Conservation (phyloP, 2,113 vertebrate genomes). For the Dromiciops gliroides region DNA sequence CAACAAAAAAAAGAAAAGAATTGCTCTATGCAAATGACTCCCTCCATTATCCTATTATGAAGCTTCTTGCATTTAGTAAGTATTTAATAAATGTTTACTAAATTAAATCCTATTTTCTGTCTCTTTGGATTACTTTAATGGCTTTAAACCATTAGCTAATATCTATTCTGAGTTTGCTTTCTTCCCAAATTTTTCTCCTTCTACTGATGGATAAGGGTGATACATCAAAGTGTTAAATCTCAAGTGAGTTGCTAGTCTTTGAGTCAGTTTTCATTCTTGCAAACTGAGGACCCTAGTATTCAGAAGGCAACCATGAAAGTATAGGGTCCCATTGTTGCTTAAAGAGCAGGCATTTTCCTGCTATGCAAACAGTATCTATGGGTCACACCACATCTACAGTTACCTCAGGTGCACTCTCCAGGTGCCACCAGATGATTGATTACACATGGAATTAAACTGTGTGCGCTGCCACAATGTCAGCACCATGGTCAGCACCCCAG, state of each 20-base stretch:
- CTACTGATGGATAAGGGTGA: not conserved
- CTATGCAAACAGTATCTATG: not conserved
- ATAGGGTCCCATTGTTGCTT: not conserved
- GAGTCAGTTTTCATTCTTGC: not conserved
- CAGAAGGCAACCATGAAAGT: not conserved
- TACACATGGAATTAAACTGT: not conserved
- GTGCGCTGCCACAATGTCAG: not conserved
- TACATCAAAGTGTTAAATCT: not conserved
- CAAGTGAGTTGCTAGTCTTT: not conserved
- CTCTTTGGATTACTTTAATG: not conserved
- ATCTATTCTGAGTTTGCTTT: not conserved
- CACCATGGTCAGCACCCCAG: not conserved
- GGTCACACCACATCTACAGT: not conserved
- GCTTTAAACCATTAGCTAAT: not conserved
- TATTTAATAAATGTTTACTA: not conserved
- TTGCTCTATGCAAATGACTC: not conserved
- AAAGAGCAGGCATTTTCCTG: not conserved
- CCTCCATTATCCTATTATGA: not conserved
- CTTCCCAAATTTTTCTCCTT: not conserved
- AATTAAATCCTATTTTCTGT: not conserved
- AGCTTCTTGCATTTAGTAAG: not conserved
- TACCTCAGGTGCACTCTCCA: not conserved
- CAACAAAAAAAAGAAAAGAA: too few species aligned
- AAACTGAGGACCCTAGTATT: not conserved
- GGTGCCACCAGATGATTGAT: not conserved